A percentile compares a stretch with the other conserved stretches of the same genome.
These are phyloP conservation scores for Leucania comma DNA, from an alignment of 2,888 invertebrate species.

Conservation along the genomic window DNA sequence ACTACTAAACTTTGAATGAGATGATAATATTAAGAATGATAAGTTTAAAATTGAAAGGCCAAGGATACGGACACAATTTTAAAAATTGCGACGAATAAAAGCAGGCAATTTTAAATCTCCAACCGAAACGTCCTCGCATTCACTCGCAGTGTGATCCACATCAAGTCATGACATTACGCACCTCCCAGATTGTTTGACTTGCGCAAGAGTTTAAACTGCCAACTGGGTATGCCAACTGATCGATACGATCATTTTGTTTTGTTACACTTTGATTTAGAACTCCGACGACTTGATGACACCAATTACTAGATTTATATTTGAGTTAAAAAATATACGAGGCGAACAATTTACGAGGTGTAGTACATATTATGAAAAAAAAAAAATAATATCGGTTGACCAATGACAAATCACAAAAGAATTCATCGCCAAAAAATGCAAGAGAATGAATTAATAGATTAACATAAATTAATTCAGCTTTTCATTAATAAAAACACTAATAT, in stretches of 20 bases:
- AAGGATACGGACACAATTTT: not conserved
- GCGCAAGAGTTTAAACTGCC: conserved; percentile 62
- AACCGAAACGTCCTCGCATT: conserved; percentile 1
- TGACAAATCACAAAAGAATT: conserved; percentile 31
- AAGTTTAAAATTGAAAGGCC: not conserved
- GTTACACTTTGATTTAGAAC: conserved; percentile 45
- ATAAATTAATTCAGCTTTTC: conserved; percentile 7
- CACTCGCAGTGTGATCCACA: conserved; percentile 21
- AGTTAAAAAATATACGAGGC: too few species aligned
- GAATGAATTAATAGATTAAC: conserved; percentile 3
- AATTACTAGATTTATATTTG: conserved; percentile 10
- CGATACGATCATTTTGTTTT: conserved; percentile 53
- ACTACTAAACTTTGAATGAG: not conserved
- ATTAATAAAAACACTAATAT: conserved; percentile 21
- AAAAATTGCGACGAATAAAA: not conserved
- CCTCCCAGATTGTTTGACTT: conserved; percentile 54
- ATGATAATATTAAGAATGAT: not conserved
- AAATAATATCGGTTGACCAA: not conserved
- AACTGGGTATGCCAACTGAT: conserved; percentile 58
- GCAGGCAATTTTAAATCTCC: not conserved
- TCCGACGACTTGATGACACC: conserved; percentile 11
- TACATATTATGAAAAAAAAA: not conserved
- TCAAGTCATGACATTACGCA: conserved; percentile 48
- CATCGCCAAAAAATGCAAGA: not conserved
- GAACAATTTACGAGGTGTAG: not conserved